phyloP scores from a whole-genome alignment of 2,797 vertebrate genomes.

The Melanogrammus aeglefinus region DNA sequence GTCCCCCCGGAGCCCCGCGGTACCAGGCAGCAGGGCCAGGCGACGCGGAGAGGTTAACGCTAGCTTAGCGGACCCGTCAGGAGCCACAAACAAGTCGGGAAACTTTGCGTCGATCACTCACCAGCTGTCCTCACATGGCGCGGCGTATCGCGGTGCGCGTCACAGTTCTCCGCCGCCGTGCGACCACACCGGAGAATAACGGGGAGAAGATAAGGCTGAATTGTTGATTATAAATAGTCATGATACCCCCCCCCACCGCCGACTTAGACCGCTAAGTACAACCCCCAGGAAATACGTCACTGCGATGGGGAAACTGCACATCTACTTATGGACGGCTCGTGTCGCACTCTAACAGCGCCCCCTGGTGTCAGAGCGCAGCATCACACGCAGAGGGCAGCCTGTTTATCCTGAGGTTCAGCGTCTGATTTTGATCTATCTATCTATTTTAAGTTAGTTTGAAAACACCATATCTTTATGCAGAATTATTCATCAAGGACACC shows the following conservation, averaged over 20 bases:
- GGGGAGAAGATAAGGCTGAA: constrained; percentile 40
- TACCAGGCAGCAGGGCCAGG: background rate
- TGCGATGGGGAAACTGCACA: constrained; percentile 48
- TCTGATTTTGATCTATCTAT: background rate
- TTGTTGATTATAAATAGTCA: constrained; percentile 71
- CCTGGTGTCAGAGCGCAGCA: constrained; percentile 44
- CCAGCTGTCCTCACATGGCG: constrained; percentile 65
- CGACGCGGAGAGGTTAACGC: background rate
- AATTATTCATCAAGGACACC: background rate
- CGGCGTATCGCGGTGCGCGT: constrained; percentile 27
- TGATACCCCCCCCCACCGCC: constrained; percentile 67
- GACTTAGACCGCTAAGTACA: constrained; percentile 25
- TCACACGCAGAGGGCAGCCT: background rate
- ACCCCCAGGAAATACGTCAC: constrained; percentile 84
- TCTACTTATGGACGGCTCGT: constrained; percentile 35
- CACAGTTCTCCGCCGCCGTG: constrained; percentile 49
- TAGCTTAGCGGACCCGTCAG: constrained; percentile 36
- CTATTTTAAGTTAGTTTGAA: too few species aligned
- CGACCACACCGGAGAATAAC: constrained; percentile 40
- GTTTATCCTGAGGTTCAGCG: background rate
- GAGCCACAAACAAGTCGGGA: constrained; percentile 52
- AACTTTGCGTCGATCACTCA: constrained; percentile 62
- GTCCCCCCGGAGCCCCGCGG: background rate
- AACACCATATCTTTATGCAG: background rate
- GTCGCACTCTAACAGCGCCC: constrained; percentile 52